Percentiles rank a stretch among this genome's conserved stretches.
These are phyloP conservation scores for Pipistrellus kuhlii DNA, from an alignment of 2,797 vertebrate species.

Conservation along the genomic window DNA sequence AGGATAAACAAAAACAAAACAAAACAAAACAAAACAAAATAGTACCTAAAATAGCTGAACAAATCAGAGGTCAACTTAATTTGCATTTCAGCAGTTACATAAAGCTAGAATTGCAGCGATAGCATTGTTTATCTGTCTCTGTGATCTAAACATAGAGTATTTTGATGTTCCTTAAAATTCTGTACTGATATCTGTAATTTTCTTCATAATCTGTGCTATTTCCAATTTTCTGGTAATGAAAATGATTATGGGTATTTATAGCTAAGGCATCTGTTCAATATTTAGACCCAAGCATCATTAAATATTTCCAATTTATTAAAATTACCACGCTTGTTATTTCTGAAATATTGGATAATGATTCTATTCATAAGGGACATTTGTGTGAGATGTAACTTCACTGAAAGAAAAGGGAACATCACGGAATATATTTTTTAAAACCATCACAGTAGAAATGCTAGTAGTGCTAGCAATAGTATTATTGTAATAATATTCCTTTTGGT, in stretches of 20 bases:
- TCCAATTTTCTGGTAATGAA: constrained; percentile 46
- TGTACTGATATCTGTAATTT: neutral
- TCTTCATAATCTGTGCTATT: constrained; percentile 20
- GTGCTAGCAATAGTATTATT: neutral
- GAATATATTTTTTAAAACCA: neutral
- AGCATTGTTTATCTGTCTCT: neutral
- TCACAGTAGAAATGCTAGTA: neutral
- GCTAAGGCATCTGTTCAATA: neutral
- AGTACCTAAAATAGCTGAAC: neutral
- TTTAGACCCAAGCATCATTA: constrained; percentile 33
- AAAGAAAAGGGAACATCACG: neutral
- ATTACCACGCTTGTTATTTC: constrained; percentile 37
- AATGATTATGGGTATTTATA: neutral
- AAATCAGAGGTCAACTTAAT: neutral
- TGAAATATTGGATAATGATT: constrained; percentile 22
- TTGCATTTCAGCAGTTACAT: neutral
- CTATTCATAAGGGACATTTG: neutral
- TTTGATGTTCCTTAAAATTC: constrained; percentile 21
- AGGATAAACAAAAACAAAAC: too few relatives aligned
- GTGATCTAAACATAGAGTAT: neutral
- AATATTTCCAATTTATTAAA: constrained; percentile 62
- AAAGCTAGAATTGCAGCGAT: neutral
- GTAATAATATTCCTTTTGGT: neutral
- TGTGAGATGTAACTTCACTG: constrained; percentile 17
- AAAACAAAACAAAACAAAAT: too few relatives aligned